Percentiles rank a stretch among this genome's conserved stretches.
Conservation (phyloP, 1,140 invertebrate genomes). For the Solenopsis invicta region DNA sequence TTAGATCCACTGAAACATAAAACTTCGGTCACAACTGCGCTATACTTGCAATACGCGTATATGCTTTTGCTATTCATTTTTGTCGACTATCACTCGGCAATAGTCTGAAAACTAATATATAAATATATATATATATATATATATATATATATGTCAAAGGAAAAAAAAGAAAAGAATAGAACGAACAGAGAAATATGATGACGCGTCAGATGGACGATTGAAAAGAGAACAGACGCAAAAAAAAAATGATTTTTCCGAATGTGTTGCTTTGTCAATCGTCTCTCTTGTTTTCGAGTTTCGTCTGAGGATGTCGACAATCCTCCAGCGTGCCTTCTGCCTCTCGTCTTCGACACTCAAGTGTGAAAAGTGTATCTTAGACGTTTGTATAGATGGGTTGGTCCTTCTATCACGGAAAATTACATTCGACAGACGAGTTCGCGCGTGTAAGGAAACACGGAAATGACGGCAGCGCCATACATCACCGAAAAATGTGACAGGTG, state of each 20-base stretch:
- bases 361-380: conserved; percentile 25
- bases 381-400: not conserved
- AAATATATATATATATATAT: no score
- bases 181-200: conserved; percentile 43
- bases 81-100: conserved; percentile 34
- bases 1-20: conserved; percentile 96
- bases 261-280: conserved; percentile 79
- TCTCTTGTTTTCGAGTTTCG: conserved; percentile 55
- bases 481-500: conserved; percentile 60
- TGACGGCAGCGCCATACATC: conserved; percentile 52
- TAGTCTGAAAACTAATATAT: conserved; percentile 50
- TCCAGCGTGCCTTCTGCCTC: conserved; percentile 38
- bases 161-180: conserved; percentile 30
- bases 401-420: conserved; percentile 37
- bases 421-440: conserved; percentile 13
- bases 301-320: conserved; percentile 57
- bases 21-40: conserved; percentile 84
- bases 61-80: conserved; percentile 59
- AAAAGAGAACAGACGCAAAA: conserved; percentile 61
- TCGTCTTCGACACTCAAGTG: conserved; percentile 31
- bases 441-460: conserved; percentile 43
- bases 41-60: conserved; percentile 48
- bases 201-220: conserved; percentile 62
- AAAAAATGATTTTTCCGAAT: conserved; percentile 71
- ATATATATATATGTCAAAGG: no score